A percentile compares a stretch with the other conserved stretches of the same genome.
These are phyloP conservation scores for Galagoides demidoff DNA, from an alignment of 2,797 vertebrate species.

Conservation along the genomic window DNA sequence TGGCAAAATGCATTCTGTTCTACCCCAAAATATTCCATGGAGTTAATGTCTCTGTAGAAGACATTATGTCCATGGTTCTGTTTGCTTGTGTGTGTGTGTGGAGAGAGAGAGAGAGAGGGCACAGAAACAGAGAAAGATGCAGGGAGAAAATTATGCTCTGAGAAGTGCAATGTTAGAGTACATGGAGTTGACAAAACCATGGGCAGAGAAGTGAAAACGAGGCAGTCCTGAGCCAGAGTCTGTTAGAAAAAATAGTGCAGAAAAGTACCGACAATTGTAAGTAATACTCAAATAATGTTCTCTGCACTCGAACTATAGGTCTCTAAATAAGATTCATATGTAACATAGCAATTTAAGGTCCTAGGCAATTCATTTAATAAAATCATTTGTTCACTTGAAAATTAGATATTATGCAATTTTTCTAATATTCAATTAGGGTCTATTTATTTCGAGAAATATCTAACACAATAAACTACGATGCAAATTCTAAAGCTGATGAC, in stretches of 20 bases:
- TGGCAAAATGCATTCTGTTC: background rate
- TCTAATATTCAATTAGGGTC: background rate
- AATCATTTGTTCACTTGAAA: background rate
- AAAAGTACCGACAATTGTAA: background rate
- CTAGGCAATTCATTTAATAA: background rate
- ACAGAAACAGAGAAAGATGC: background rate
- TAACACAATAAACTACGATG: background rate
- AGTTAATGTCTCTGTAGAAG: slow-evolving; percentile 28
- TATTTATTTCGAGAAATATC: background rate
- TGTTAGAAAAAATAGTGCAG: background rate
- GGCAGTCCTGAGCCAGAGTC: background rate
- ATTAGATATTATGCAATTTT: background rate
- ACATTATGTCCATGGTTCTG: background rate
- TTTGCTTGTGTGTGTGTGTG: background rate
- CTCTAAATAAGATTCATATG: background rate
- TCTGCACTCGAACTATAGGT: background rate
- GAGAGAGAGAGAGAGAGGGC: background rate
- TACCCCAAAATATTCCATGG: background rate
- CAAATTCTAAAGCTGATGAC: background rate
- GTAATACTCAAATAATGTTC: background rate
- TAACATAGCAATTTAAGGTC: background rate
- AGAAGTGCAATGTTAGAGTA: background rate
- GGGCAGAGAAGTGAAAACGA: background rate
- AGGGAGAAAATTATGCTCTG: background rate
- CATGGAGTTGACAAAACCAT: background rate